Percentiles rank a stretch among this genome's conserved stretches.
Conservation (phyloP, 2,797 vertebrate genomes). For the Channallabes apus region DNA sequence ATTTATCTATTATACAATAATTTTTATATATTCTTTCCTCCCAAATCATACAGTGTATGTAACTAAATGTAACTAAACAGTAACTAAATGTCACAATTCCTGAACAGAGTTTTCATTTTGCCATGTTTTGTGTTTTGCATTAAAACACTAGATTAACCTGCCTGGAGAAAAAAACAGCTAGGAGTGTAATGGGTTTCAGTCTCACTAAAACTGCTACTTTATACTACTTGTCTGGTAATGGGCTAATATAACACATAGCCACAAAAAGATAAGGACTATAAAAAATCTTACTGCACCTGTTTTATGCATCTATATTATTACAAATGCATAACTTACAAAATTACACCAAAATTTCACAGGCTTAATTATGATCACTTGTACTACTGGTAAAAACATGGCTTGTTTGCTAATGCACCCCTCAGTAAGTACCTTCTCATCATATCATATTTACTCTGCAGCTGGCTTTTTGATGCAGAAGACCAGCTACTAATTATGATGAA, state of each 20-base stretch:
- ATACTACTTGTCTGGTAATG: neutral
- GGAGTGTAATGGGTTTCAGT: neutral
- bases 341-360: conserved; percentile 4
- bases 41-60: too few species aligned
- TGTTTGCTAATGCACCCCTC: conserved; percentile 16
- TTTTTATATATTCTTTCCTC: too few species aligned
- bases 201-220: neutral
- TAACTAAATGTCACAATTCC: neutral
- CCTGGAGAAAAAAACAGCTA: neutral
- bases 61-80: too few species aligned
- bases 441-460: conserved; percentile 29
- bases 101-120: neutral
- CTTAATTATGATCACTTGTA: conserved; percentile 24
- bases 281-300: conserved; percentile 12
- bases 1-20: too few species aligned
- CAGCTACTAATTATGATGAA: conserved; percentile 47
- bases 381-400: neutral
- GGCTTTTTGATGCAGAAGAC: conserved; percentile 39
- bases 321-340: neutral
- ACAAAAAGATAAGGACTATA: neutral
- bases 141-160: neutral
- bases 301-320: conserved; percentile 11
- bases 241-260: neutral
- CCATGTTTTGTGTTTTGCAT: neutral
- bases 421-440: conserved; percentile 33